phyloP scores from a whole-genome alignment of 1,140 invertebrate species.

The Hyles vespertilio region DNA sequence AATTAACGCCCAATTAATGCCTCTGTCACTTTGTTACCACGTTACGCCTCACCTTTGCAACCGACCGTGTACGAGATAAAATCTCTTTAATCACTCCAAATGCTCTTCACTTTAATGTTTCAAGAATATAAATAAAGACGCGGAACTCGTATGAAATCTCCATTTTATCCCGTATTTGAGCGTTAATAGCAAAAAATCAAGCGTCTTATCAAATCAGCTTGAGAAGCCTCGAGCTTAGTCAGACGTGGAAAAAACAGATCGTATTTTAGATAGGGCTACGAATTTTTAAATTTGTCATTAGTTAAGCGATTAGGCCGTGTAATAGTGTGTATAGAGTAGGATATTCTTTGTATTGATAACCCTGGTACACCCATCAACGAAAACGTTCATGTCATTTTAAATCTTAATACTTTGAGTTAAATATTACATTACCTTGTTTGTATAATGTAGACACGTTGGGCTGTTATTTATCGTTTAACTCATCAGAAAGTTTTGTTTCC shows the following conservation, averaged over 20 bases:
- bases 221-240: slow-evolving; percentile 32
- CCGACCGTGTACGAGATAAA: too few species aligned
- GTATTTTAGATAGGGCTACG: slow-evolving; percentile 23
- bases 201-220: slow-evolving; percentile 25
- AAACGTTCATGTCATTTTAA: not conserved
- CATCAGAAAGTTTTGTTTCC: slow-evolving; percentile 22
- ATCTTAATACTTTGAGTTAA: not conserved
- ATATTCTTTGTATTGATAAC: slow-evolving; percentile 3
- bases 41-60: too few species aligned
- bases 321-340: not conserved
- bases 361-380: not conserved
- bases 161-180: too few species aligned
- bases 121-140: too few species aligned
- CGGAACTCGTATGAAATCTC: too few species aligned
- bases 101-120: too few species aligned
- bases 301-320: not conserved
- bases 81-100: too few species aligned
- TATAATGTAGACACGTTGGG: slow-evolving; percentile 1
- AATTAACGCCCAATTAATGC: too few species aligned
- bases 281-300: slow-evolving; percentile 15
- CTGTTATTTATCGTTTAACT: slow-evolving; percentile 7
- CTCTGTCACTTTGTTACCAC: too few species aligned
- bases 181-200: slow-evolving; percentile 24
- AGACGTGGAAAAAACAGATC: slow-evolving; percentile 32
- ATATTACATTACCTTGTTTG: not conserved